These are phyloP conservation scores for Acanthosepion pharaonis DNA, from an alignment of 2,888 invertebrate genomes.

Conservation along the genomic window DNA sequence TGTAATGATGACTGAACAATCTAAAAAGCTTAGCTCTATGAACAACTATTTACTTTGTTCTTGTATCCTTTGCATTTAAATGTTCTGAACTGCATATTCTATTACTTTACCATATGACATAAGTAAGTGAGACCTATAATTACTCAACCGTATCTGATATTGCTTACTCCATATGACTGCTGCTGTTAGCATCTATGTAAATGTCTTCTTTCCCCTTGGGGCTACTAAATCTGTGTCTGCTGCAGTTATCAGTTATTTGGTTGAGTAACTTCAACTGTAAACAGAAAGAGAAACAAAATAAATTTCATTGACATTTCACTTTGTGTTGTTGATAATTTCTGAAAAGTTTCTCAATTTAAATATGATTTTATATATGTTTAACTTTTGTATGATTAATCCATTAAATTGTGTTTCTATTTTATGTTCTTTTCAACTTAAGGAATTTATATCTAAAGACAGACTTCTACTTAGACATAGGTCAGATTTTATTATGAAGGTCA, in stretches of 20 bases:
- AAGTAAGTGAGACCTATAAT: constrained; percentile 37
- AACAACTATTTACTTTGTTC: not conserved
- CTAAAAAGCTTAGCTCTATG: not conserved
- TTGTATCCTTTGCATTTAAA: not conserved
- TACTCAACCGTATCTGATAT: not conserved
- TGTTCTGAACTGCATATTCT: not conserved
- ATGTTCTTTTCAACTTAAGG: not conserved
- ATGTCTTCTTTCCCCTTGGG: constrained; percentile 34
- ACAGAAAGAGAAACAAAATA: constrained; percentile 36
- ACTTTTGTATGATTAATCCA: too few relatives aligned
- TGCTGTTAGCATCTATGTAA: not conserved
- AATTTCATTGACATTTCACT: not conserved
- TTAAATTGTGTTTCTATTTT: not conserved
- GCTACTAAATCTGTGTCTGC: constrained; percentile 34
- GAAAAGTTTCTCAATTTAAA: not conserved
- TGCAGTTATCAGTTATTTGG: constrained; percentile 38
- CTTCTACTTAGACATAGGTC: too few relatives aligned
- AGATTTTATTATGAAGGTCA: too few relatives aligned
- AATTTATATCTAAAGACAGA: not conserved
- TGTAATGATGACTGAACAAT: not conserved
- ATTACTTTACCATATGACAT: constrained; percentile 43
- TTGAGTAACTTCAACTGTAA: constrained; percentile 37
- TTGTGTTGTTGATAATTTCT: constrained; percentile 41
- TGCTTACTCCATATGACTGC: not conserved
- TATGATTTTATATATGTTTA: too few relatives aligned